phyloP scores from a whole-genome alignment of 2,113 vertebrate species.

The Nothoprocta perdicaria region DNA sequence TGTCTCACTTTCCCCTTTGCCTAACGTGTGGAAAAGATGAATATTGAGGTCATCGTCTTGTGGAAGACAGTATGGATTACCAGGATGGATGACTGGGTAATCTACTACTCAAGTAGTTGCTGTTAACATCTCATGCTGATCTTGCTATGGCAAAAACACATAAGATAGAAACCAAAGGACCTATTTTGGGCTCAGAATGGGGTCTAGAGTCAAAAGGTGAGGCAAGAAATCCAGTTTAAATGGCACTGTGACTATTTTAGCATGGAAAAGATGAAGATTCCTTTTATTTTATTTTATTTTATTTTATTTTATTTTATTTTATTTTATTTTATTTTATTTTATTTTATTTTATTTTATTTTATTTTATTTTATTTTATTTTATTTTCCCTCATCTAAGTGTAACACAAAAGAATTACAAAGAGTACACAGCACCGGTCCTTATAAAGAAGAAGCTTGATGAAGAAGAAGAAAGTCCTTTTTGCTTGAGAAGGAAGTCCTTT shows the following conservation, averaged over 20 bases:
- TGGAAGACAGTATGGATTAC: not conserved
- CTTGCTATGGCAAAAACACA: not conserved
- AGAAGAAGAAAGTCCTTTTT: not conserved
- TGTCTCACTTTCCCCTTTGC: not conserved
- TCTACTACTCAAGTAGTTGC: not conserved
- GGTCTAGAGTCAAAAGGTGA: not conserved
- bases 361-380: not conserved
- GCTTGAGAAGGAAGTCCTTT: not conserved
- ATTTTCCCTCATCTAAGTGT: not conserved
- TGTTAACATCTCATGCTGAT: not conserved
- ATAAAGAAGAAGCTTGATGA: not conserved
- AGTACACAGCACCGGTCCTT: not conserved
- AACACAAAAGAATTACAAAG: not conserved
- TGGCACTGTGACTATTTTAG: not conserved
- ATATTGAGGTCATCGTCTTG: conserved; percentile 1
- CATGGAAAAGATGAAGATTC: not conserved
- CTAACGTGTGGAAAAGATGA: conserved; percentile 12
- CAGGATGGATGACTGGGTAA: not conserved
- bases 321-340: too few relatives aligned
- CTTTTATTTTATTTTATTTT: too few relatives aligned
- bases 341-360: not conserved
- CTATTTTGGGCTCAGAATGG: not conserved
- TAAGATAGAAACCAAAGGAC: too few relatives aligned
- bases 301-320: too few relatives aligned
- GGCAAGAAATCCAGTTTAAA: not conserved